Conservation (phyloP, 2,797 vertebrate genomes). For the Erithacus rubecula region DNA sequence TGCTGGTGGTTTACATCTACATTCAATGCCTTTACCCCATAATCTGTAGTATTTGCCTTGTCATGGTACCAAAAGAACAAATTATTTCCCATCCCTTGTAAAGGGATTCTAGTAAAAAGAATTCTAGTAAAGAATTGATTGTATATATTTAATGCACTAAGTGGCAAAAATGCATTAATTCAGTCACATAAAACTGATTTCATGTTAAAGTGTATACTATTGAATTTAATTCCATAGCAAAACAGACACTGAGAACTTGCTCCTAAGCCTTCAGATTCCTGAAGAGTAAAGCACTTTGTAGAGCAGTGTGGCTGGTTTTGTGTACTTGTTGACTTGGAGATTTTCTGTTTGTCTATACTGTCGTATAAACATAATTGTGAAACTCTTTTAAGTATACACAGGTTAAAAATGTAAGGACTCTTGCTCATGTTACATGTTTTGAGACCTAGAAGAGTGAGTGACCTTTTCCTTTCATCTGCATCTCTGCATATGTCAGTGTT, state of each 20-base stretch:
- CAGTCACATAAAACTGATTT: not conserved
- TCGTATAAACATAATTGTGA: not conserved
- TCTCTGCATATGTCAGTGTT: not conserved
- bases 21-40: not conserved
- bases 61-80: not conserved
- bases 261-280: not conserved
- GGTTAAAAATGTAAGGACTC: not conserved
- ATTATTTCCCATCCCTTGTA: not conserved
- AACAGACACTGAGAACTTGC: not conserved
- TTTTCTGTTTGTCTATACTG: not conserved
- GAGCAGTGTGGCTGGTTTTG: not conserved
- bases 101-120: too few relatives aligned
- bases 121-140: not conserved
- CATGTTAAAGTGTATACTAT: not conserved
- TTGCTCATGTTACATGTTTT: not conserved
- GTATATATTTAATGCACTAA: not conserved
- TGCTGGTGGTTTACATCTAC: not conserved
- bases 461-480: not conserved
- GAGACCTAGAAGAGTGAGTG: fast-evolving
- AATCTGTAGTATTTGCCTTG: not conserved
- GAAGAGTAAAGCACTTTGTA: not conserved
- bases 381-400: not conserved
- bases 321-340: not conserved
- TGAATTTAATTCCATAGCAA: not conserved
- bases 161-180: not conserved